phyloP scores from a whole-genome alignment of 2,797 vertebrate species.

The Hemitrygon akajei region DNA sequence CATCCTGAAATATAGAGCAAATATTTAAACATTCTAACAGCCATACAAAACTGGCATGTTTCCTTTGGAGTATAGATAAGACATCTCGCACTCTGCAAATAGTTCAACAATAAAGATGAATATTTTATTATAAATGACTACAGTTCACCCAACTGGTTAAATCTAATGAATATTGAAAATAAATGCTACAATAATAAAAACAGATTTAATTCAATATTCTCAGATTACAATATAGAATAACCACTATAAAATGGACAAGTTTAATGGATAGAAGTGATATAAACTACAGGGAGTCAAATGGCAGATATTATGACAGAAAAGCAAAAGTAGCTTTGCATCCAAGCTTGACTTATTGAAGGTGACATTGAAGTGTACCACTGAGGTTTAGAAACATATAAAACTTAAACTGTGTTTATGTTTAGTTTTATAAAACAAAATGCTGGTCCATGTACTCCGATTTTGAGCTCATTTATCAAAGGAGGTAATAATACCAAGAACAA shows the following conservation, averaged over 20 bases:
- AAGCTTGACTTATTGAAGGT: background rate
- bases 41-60: background rate
- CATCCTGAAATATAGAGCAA: conserved; percentile 17
- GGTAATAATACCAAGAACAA: background rate
- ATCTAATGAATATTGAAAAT: background rate
- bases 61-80: background rate
- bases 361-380: background rate
- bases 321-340: background rate
- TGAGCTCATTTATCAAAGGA: background rate
- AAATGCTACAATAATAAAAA: background rate
- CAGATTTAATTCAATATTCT: background rate
- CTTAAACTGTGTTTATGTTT: background rate
- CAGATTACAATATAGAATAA: background rate
- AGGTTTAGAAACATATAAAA: background rate
- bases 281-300: background rate
- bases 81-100: background rate
- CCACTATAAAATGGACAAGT: background rate
- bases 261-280: background rate
- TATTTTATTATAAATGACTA: background rate
- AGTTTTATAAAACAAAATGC: background rate
- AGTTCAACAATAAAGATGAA: background rate
- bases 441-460: background rate
- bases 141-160: background rate
- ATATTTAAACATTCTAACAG: background rate
- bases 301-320: background rate